phyloP scores from a whole-genome alignment of 2,888 invertebrate species.

The Nudaria mundana region DNA sequence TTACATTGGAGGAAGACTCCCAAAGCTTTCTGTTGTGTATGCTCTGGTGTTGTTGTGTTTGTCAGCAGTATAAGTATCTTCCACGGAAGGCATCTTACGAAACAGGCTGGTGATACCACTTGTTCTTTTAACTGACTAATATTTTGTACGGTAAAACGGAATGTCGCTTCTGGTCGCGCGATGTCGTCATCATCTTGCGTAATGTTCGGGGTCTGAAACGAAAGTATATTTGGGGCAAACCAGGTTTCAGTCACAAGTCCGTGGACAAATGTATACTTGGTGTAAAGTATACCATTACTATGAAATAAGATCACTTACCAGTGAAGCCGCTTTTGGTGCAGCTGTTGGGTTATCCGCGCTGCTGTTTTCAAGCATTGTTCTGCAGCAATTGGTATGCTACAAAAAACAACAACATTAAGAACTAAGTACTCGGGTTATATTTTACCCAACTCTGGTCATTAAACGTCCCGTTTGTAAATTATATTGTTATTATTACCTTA shows the following conservation, averaged over 20 bases:
- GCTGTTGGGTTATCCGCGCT: slow-evolving; percentile 57
- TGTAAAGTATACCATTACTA: too few relatives aligned
- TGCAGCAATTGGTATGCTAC: slow-evolving; percentile 45
- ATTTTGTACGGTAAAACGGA: slow-evolving; percentile 91
- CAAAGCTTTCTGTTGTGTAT: slow-evolving; percentile 85
- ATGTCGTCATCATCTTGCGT: slow-evolving; percentile 86
- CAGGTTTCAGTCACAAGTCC: too few relatives aligned
- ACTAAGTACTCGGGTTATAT: slow-evolving; percentile 7
- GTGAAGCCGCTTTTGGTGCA: slow-evolving; percentile 38
- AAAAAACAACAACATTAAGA: slow-evolving; percentile 24
- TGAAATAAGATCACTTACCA: too few relatives aligned
- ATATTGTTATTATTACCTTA: slow-evolving; percentile 49
- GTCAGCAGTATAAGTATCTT: slow-evolving; percentile 98
- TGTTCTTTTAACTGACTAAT: slow-evolving; percentile 93
- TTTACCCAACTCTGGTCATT: slow-evolving; percentile 8
- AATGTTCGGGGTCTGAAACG: slow-evolving; percentile 53
- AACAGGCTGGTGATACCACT: slow-evolving; percentile 92
- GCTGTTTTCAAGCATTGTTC: slow-evolving; percentile 64
- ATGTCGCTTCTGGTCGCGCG: slow-evolving; percentile 95
- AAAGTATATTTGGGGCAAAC: background rate
- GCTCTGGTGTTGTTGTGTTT: slow-evolving; percentile 86
- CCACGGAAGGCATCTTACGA: slow-evolving; percentile 98
- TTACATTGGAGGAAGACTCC: slow-evolving; percentile 97
- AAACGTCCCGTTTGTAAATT: slow-evolving; percentile 14
- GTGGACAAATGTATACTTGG: too few relatives aligned